phyloP scores from a whole-genome alignment of 2,797 vertebrate species.

The Macroramphosus scolopax region DNA sequence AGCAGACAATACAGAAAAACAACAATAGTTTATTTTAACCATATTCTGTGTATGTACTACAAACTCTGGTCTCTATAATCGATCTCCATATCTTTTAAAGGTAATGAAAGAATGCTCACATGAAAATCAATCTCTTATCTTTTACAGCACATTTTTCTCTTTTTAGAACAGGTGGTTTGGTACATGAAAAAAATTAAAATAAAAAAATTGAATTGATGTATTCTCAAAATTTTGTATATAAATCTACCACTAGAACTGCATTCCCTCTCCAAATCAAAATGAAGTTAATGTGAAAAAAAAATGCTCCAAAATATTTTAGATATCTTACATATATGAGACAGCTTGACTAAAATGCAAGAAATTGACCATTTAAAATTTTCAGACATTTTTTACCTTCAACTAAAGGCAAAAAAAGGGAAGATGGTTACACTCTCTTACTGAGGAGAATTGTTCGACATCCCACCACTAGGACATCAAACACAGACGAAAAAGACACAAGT shows the following conservation, averaged over 20 bases:
- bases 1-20: conserved; percentile 80
- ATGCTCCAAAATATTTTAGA: conserved; percentile 71
- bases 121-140: conserved; percentile 85
- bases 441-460: conserved; percentile 41
- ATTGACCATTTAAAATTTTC: conserved; percentile 86
- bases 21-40: conserved; percentile 99
- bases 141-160: conserved; percentile 78
- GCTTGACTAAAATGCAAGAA: conserved; percentile 87
- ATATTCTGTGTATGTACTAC: conserved; percentile 97
- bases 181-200: conserved; percentile 85
- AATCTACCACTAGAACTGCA: conserved; percentile 91
- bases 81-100: conserved; percentile 85
- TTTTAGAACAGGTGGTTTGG: conserved; percentile 88
- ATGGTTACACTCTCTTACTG: conserved; percentile 53
- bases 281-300: conserved; percentile 53
- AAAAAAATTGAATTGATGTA: conserved; percentile 72
- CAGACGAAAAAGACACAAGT: conserved; percentile 54
- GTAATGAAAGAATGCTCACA: conserved; percentile 90
- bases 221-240: conserved; percentile 84
- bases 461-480: conserved; percentile 59
- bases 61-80: conserved; percentile 95
- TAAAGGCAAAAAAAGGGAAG: conserved; percentile 53
- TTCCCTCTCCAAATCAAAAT: conserved; percentile 80
- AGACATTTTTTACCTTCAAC: conserved; percentile 71
- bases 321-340: conserved; percentile 83